A percentile compares a stretch with the other conserved stretches of the same genome.
Conservation (phyloP, 2,888 invertebrate genomes). For the Pterostichus niger region DNA sequence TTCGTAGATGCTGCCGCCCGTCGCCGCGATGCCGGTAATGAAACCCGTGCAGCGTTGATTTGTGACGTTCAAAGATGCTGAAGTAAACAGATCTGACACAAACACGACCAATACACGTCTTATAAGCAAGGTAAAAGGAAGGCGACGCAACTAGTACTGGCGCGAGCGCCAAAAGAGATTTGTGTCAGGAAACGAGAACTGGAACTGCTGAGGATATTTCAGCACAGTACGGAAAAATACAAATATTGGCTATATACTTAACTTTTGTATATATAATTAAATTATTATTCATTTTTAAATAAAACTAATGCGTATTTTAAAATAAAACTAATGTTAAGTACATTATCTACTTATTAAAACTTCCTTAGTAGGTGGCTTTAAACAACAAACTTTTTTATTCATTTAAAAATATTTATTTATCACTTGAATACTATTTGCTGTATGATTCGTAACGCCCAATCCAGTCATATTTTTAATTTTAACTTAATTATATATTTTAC, state of each 20-base stretch:
- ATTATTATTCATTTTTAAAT: too few relatives aligned
- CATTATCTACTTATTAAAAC: too few relatives aligned
- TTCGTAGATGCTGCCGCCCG: neutral
- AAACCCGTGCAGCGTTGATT: conserved; percentile 54
- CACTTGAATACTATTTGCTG: too few relatives aligned
- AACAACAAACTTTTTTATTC: too few relatives aligned
- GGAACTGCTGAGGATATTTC: neutral
- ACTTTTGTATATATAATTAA: too few relatives aligned
- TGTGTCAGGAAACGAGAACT: conserved; percentile 41
- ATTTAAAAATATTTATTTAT: too few relatives aligned
- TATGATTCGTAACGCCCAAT: too few relatives aligned
- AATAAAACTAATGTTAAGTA: too few relatives aligned
- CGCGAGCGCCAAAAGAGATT: conserved; percentile 49
- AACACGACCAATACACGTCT: conserved; percentile 59
- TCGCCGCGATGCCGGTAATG: conserved; percentile 35
- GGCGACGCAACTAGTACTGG: conserved; percentile 42
- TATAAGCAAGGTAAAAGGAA: conserved; percentile 55
- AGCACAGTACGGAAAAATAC: neutral
- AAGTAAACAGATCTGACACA: conserved; percentile 63
- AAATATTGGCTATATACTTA: neutral
- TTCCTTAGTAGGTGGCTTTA: too few relatives aligned
- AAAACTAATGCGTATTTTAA: too few relatives aligned
- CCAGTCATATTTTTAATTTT: too few relatives aligned
- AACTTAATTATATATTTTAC: too few relatives aligned
- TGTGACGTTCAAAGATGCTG: conserved; percentile 62